Evolutionary conservation across 2,797 vertebrate genomes (phyloP).

Genomic region (Spatula clypeata): DNA sequence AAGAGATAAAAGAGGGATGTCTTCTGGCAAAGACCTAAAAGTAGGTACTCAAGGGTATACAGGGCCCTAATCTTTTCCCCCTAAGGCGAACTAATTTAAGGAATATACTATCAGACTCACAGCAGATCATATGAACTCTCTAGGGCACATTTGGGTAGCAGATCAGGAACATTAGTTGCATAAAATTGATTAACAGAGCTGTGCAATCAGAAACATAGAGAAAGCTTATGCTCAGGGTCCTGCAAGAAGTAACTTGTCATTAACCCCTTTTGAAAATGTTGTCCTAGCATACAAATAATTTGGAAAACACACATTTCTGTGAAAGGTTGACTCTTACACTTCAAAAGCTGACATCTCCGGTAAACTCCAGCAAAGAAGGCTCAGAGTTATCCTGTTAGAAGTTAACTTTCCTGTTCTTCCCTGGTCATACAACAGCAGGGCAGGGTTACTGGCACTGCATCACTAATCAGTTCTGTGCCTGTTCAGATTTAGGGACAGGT

Average conservation of each 20-base stretch:
- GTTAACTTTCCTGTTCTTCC: background rate
- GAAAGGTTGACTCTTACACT: background rate
- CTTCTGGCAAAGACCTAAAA: conserved; percentile 25
- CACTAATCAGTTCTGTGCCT: background rate
- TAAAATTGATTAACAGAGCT: conserved; percentile 51
- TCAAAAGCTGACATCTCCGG: background rate
- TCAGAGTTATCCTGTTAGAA: background rate
- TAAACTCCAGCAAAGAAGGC: background rate
- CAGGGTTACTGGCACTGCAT: background rate
- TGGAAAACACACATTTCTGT: background rate
- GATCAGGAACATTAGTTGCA: background rate
- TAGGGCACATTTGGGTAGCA: background rate
- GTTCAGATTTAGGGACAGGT: background rate
- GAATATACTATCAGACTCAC: background rate
- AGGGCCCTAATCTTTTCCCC: conserved; percentile 1
- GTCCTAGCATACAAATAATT: background rate
- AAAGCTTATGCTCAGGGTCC: background rate
- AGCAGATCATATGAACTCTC: conserved; percentile 1
- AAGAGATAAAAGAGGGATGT: conserved; percentile 42
- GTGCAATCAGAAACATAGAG: background rate
- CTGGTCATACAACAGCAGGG: background rate
- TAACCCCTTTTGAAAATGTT: background rate
- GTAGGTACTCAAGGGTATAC: background rate
- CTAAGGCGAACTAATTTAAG: conserved; percentile 44
- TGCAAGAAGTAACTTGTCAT: background rate